Base-by-base conservation (phyloP, 2,113 vertebrate genomes). In the Eurystomus gularis region DNA sequence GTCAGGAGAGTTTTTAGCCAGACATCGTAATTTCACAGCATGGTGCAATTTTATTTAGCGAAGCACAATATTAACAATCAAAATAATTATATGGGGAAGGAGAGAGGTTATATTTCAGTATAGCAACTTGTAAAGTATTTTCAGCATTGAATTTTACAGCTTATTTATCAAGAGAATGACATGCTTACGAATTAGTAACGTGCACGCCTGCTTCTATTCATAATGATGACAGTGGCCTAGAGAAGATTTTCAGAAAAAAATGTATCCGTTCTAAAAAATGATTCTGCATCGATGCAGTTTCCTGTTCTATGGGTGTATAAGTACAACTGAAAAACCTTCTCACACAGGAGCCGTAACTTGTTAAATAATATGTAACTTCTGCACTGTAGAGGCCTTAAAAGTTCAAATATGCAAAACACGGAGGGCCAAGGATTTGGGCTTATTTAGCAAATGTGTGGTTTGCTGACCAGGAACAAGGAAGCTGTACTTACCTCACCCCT, bases 1-100 rank as follows among this genome's bases (percentile, higher is more conserved):
- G 82, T 90, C 88, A 84, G 90, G 88, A 78, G 72, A 81, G 26
- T 71, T 90, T 94, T 81, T 78, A 86, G 72, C 82, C 71, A 82
- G 87, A 68, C 42, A 17, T 57, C 14, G 3, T 81, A 19, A 81
- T 94, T 90, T 78, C 61, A 49, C 69, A 88, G 77, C n/a, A 28
- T 69, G 77, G 65, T 75, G 19, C 84, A 81, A 86, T 92, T 78
- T 90, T 82, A 92, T 88, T 91, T 91, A 91, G 86, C 48, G 57
- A 84, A 91, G 72, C 69, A 86, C 49, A 91, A 3, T 94, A 84
- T 78, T 83, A 91, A 75, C 86, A 87, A 84, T 75, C 90, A 81
- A 70, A 90, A 80, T 83, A 92, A 90, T 90, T 71, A 42, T 17
- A 75, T 37, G 21, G 44, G 57, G 61, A 86, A 86, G 72, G 39